Base-by-base conservation (phyloP, 2,113 vertebrate genomes). In the Notiomystis cincta region DNA sequence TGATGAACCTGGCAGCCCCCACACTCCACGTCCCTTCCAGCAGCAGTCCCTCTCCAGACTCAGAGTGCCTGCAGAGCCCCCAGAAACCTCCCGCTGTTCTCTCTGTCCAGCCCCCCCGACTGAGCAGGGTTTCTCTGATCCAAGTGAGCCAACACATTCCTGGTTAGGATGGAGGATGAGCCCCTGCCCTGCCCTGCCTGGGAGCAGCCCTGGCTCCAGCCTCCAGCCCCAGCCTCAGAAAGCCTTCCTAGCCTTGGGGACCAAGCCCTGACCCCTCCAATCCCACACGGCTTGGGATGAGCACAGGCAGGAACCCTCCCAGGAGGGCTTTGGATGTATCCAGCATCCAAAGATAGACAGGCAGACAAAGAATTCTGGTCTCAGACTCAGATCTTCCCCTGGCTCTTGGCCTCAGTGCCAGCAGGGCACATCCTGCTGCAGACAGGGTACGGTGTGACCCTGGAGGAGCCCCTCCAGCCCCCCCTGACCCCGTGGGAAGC, bases 21-120 rank as follows among this genome's bases (percentile, higher is more conserved):
- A 44, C 35, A 53, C 4, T n/a, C 44, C 30, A 17, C 0, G 0
- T 14, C 35, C 31, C 54, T 56, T 33, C 38, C 8, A 1, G 18
- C 88, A 67, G 33, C 42, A 66, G 37, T 18, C 13, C 57, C 33
- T 18, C 58, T 20, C 73, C 56, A 42, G 50, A 47, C 23, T 57
- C 22, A 15, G 25, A 23, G 77, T 14, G 10, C 64, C 45, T 53
- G 27, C 31, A 44, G 65, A 81, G 42, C 8, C 15, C 37, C 16
- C 37, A 35, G 30, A 79, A 81, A 42, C 11, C 15, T 67, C 37
- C 40, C 28, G 9, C 35, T 27, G 64, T 25, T 75, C n/a, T 15
- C 44, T 40, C 16, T 38, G 53, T 35, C 44, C 42, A 62, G 69
- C 9, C 44, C 25, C 24, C 57, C 48, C 40, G 33, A 23, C 15